Conservation (phyloP, 2,113 vertebrate genomes). For the Centrocercus urophasianus region DNA sequence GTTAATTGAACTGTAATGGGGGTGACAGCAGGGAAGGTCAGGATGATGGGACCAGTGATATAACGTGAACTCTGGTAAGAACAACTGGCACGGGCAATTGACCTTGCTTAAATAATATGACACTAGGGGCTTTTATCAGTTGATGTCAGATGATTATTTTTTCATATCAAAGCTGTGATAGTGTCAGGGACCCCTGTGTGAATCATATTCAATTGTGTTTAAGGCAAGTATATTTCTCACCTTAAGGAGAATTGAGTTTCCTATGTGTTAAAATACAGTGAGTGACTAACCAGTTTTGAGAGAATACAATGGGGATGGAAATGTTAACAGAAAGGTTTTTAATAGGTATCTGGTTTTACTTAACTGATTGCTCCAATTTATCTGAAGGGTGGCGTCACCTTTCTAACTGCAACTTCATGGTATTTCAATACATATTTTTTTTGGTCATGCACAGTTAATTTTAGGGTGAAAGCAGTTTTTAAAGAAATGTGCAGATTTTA, state of each 20-base stretch:
- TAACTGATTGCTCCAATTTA: not conserved
- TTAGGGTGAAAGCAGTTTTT: not conserved
- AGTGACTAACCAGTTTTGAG: not conserved
- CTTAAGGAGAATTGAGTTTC: constrained; percentile 13
- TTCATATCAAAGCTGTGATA: not conserved
- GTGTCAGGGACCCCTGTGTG: not conserved
- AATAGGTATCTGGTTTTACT: not conserved
- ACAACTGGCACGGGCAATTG: constrained; percentile 60
- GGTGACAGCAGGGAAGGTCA: constrained; percentile 89
- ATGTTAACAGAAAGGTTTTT: not conserved
- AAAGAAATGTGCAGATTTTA: not conserved
- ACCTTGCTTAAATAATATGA: constrained; percentile 47
- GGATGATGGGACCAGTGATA: constrained; percentile 79
- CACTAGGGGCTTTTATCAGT: constrained; percentile 6
- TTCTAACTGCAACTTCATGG: not conserved
- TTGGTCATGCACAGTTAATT: not conserved
- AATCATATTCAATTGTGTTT: not conserved
- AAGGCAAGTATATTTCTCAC: not conserved
- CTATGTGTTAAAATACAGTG: not conserved
- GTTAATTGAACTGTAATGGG: constrained; percentile 94
- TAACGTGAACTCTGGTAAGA: constrained; percentile 75
- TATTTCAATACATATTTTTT: not conserved
- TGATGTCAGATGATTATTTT: constrained; percentile 20
- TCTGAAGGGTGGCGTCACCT: not conserved
- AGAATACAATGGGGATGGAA: not conserved